phyloP scores from a whole-genome alignment of 2,888 invertebrate genomes.

The Prenolepis imparis region DNA sequence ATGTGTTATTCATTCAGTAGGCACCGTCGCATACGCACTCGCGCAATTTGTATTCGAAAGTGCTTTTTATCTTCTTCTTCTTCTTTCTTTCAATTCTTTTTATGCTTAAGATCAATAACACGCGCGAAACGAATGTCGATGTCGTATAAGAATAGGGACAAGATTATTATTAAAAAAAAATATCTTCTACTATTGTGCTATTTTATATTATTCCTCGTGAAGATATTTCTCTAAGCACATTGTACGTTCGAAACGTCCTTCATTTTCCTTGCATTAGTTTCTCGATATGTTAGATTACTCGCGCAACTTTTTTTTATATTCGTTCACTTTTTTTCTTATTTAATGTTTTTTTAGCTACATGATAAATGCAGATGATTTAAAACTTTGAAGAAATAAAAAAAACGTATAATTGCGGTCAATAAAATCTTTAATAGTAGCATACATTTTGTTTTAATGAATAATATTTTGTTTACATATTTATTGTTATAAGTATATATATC shows the following conservation, averaged over 20 bases:
- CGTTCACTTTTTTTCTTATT: background rate
- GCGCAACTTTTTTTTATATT: background rate
- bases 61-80: background rate
- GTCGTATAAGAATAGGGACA: background rate
- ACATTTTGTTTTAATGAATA: background rate
- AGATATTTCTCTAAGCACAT: background rate
- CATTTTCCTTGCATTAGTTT: slow-evolving; percentile 2
- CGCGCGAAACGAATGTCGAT: background rate
- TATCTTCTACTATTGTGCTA: background rate
- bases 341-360: background rate
- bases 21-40: slow-evolving; percentile 19
- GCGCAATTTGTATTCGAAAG: slow-evolving; percentile 31
- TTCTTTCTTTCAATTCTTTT: background rate
- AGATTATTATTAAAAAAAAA: background rate
- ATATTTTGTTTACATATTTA: background rate
- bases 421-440: background rate
- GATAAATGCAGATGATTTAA: background rate
- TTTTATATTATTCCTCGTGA: background rate
- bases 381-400: background rate
- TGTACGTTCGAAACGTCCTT: background rate
- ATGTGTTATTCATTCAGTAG: slow-evolving; percentile 57
- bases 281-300: background rate
- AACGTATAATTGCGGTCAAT: slow-evolving; percentile 9
- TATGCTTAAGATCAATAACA: background rate
- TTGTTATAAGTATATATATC: background rate